Conservation (phyloP, 2,888 invertebrate genomes). For the Amaurobius ferox region DNA sequence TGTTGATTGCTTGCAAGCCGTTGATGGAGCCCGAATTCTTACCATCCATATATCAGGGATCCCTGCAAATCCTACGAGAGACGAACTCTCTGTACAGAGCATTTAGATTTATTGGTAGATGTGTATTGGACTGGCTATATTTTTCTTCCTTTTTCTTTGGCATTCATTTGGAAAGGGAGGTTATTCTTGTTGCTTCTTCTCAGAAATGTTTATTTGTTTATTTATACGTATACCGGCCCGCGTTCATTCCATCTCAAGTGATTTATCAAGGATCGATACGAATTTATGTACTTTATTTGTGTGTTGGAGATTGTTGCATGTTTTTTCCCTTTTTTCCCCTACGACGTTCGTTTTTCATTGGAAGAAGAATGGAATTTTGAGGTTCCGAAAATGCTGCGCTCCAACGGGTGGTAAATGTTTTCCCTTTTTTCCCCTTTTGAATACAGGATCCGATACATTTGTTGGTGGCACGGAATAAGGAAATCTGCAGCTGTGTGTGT, state of each 20-base stretch:
- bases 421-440: too few relatives aligned
- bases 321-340: background rate
- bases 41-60: constrained; percentile 59
- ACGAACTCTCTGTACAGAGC: constrained; percentile 41
- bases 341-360: background rate
- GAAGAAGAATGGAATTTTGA: constrained; percentile 18
- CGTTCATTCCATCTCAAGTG: constrained; percentile 48
- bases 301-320: background rate
- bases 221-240: constrained; percentile 28
- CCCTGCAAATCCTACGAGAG: constrained; percentile 31
- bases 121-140: constrained; percentile 40
- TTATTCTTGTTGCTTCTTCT: background rate
- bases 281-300: constrained; percentile 43
- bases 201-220: constrained; percentile 60
- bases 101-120: constrained; percentile 69
- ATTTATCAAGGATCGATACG: constrained; percentile 64
- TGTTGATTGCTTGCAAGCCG: constrained; percentile 59
- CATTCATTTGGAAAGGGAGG: background rate
- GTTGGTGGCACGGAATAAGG: background rate
- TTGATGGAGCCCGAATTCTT: constrained; percentile 48
- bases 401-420: background rate
- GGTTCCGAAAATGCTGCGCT: background rate
- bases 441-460: background rate
- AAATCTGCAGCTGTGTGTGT: background rate
- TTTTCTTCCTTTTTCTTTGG: constrained; percentile 19